These are phyloP conservation scores for Lysiphlebus fabarum DNA, from an alignment of 1,140 invertebrate species.

Conservation along the genomic window DNA sequence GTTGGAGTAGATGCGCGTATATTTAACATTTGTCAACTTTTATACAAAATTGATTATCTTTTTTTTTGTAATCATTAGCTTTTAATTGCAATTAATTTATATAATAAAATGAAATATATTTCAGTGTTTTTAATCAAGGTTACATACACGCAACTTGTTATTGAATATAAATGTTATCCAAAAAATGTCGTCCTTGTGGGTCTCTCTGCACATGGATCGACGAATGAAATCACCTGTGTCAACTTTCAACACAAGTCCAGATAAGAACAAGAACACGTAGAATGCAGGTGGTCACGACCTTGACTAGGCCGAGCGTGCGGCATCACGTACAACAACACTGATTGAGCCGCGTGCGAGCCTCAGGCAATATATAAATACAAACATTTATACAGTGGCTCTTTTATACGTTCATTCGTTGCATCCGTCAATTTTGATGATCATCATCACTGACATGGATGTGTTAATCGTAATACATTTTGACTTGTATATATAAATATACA, in stretches of 20 bases:
- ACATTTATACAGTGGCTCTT: constrained; percentile 10
- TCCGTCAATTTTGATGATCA: constrained; percentile 9
- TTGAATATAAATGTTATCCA: constrained; percentile 28
- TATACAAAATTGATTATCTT: too few species aligned
- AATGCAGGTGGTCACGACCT: constrained; percentile 50
- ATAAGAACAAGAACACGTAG: constrained; percentile 47
- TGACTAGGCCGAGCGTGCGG: constrained; percentile 51
- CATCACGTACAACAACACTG: constrained; percentile 41
- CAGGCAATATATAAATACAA: constrained; percentile 6
- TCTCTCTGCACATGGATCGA: constrained; percentile 13
- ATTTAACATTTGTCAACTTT: too few species aligned
- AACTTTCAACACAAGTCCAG: constrained; percentile 1
- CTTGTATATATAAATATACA: too few species aligned
- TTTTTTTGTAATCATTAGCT: too few species aligned
- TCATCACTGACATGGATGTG: too few species aligned
- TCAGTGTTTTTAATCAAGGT: constrained; percentile 27
- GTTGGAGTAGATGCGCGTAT: too few species aligned
- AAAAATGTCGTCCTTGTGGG: constrained; percentile 42
- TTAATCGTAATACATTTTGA: too few species aligned
- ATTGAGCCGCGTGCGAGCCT: constrained; percentile 42
- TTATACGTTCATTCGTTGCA: constrained; percentile 4
- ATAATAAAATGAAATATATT: background rate
- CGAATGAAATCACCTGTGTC: constrained; percentile 39
- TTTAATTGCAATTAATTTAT: background rate
- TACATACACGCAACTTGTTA: constrained; percentile 20